Evolutionary conservation across 2,888 invertebrate species (phyloP).

Genomic region (Rotaria macrura): DNA sequence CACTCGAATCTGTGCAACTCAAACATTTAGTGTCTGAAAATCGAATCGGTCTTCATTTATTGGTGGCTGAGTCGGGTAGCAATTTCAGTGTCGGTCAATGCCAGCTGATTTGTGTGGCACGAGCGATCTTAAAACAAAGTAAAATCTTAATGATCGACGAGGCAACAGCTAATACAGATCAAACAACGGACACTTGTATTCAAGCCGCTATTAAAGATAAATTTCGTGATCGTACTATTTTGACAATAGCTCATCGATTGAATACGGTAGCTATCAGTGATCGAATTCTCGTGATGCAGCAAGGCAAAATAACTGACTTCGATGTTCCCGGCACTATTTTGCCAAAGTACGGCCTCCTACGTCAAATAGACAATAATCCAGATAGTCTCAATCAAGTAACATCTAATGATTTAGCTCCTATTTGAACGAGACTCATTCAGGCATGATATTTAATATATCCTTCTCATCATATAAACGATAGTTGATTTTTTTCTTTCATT

Average conservation of each 20-base stretch:
- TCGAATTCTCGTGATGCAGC: slow-evolving; percentile 61
- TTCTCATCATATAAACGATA: no score
- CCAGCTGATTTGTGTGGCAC: slow-evolving; percentile 47
- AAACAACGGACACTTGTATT: slow-evolving; percentile 34
- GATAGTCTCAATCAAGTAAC: no score
- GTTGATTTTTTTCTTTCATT: no score
- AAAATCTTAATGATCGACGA: slow-evolving; percentile 42
- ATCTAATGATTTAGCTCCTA: no score
- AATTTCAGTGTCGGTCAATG: slow-evolving; percentile 47
- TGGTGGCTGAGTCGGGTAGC: slow-evolving; percentile 44
- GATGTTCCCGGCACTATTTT: background rate
- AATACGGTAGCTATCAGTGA: slow-evolving; percentile 76
- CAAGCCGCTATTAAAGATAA: slow-evolving; percentile 33
- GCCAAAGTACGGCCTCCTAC: background rate
- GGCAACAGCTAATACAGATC: slow-evolving; percentile 47
- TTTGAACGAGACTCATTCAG: no score
- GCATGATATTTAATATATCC: no score
- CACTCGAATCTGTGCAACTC: slow-evolving; percentile 42
- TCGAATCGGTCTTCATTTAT: slow-evolving; percentile 40
- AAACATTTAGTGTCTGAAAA: slow-evolving; percentile 40
- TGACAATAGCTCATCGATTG: slow-evolving; percentile 35
- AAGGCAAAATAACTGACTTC: background rate
- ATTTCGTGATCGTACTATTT: slow-evolving; percentile 34
- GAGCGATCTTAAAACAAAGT: slow-evolving; percentile 44
- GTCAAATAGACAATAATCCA: background rate